Base-by-base conservation (phyloP, 2,113 vertebrate species). In the Gallinago undulata region DNA sequence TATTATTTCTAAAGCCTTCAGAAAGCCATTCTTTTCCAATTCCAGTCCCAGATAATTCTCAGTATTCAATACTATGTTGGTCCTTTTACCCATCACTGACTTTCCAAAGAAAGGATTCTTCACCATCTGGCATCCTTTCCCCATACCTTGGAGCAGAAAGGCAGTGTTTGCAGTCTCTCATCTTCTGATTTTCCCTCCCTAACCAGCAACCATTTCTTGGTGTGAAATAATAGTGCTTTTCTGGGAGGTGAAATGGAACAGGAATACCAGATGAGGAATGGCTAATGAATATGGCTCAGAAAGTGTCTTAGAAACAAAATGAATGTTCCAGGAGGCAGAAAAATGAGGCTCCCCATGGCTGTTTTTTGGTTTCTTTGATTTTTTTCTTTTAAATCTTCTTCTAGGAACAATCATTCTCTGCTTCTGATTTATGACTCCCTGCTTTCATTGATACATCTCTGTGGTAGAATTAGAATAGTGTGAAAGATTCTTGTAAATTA, bases 231-330 rank as follows among this genome's bases (percentile, higher is more conserved):
- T 48, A 69, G 27, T 43, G 13, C 21, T 87, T 85, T 66, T 79
- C 24, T 13, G 53, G 28, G 33, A 90, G 31, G 9, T 86, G 23
- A 94, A 90, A 77, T 78, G 43, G 23, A 90, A 77, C 23, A 82
- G 35, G 57, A 84, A 59, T 45, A 78, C 37, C 39, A 91, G 47
- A 84, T 89, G 73, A 97, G 22, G 50, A 92, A 92, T 43, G 13
- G 41, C 11, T 92, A 75, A 93, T 85, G 50, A 85, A 87, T 81
- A 43, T 45, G 51, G 82, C 27, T 79, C 39, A 91, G 43, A 67
- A 93, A 92, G 67, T 35, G 4, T 78, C 56, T 88, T 57, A 67
- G 47, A 90, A 91, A 88, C 68, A 88, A 89, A 92, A 93, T 31
- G 27, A 76, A 87, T 84, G 0, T 35, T 79, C 60, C 48, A 3